phyloP scores from a whole-genome alignment of 1,140 invertebrate species.

The Drosophila auraria region DNA sequence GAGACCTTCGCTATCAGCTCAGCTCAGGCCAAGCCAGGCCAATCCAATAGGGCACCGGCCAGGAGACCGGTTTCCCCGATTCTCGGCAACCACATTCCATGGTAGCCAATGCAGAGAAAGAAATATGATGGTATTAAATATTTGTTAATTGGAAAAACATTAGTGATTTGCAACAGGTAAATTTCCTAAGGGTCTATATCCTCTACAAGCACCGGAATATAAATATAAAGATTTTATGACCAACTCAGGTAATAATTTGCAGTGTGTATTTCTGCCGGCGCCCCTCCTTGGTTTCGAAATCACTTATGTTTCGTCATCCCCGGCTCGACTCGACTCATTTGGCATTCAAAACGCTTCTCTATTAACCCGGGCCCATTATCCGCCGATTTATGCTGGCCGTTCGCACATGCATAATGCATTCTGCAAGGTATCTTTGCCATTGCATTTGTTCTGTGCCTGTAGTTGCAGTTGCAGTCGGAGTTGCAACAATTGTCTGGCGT shows the following conservation, averaged over 20 bases:
- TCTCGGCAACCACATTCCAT: slow-evolving; percentile 42
- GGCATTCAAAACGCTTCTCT: slow-evolving; percentile 73
- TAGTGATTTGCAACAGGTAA: too few relatives aligned
- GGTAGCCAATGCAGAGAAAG: slow-evolving; percentile 18
- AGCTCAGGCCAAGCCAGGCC: slow-evolving; percentile 21
- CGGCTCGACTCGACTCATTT: slow-evolving; percentile 56
- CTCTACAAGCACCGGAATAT: not conserved
- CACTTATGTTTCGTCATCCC: slow-evolving; percentile 54
- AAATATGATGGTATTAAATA: not conserved
- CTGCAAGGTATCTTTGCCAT: slow-evolving; percentile 17
- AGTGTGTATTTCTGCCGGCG: slow-evolving; percentile 13
- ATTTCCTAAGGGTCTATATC: not conserved
- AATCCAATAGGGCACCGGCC: slow-evolving; percentile 41
- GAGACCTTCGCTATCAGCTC: slow-evolving; percentile 43
- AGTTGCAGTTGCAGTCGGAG: slow-evolving; percentile 15
- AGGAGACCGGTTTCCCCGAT: slow-evolving; percentile 49
- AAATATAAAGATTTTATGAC: not conserved
- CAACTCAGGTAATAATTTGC: slow-evolving; percentile 6
- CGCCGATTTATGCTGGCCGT: slow-evolving; percentile 61
- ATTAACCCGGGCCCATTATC: slow-evolving; percentile 54
- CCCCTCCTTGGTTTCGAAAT: slow-evolving; percentile 35
- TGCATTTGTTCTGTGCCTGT: slow-evolving; percentile 40
- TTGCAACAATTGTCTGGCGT: slow-evolving; percentile 23
- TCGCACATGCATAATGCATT: slow-evolving; percentile 69
- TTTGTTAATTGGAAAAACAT: not conserved